phyloP scores from a whole-genome alignment of 2,797 vertebrate genomes.

The Pteronotus mesoamericanus region DNA sequence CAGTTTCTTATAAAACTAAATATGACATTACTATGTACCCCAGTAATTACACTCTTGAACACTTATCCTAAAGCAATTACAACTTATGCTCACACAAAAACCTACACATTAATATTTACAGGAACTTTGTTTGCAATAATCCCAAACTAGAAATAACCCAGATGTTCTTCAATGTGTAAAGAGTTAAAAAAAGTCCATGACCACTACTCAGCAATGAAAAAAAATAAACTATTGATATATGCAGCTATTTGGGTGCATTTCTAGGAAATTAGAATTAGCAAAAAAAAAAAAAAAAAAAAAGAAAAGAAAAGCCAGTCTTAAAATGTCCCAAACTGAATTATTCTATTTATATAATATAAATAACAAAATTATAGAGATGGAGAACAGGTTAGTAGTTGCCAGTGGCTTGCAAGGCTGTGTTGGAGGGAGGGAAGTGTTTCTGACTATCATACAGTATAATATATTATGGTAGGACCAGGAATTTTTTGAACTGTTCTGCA shows the following conservation, averaged over 20 bases:
- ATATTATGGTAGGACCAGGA: background rate
- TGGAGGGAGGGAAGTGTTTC: background rate
- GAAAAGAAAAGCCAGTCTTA: background rate
- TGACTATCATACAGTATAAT: background rate
- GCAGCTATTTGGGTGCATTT: background rate
- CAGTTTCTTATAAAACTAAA: background rate
- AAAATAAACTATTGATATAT: background rate
- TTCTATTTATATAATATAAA: background rate
- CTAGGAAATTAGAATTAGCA: background rate
- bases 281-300: background rate
- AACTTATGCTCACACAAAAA: background rate
- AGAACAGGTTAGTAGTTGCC: background rate
- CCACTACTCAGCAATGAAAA: background rate
- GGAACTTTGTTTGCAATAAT: background rate
- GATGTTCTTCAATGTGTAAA: background rate
- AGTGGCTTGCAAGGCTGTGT: rapidly evolving
- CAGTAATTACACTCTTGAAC: background rate
- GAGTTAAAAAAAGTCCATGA: background rate
- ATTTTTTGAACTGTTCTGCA: background rate
- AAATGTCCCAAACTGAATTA: background rate
- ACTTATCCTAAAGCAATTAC: background rate
- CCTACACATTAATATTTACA: background rate
- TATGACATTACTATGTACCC: background rate
- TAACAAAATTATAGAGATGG: background rate
- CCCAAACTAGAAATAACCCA: background rate